phyloP scores from a whole-genome alignment of 2,113 vertebrate species.

The Dasyprocta punctata region DNA sequence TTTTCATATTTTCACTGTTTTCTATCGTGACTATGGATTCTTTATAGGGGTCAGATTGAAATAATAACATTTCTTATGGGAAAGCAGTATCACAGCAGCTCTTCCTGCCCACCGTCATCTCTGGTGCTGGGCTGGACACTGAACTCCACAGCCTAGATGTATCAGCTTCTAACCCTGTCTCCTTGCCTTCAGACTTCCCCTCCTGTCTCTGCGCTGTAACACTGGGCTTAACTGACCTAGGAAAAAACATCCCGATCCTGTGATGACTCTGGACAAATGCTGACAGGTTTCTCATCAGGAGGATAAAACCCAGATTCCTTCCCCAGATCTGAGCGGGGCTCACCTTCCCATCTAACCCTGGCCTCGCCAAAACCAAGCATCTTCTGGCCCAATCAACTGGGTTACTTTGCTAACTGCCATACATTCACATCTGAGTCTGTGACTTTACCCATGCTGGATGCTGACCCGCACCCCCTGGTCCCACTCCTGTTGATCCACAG shows the following conservation, averaged over 20 bases:
- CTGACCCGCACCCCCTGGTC: background rate
- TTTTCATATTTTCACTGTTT: background rate
- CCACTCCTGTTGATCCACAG: background rate
- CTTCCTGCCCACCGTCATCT: background rate
- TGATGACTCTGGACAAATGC: constrained; percentile 60
- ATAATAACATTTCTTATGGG: background rate
- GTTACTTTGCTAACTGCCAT: background rate
- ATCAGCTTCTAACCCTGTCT: background rate
- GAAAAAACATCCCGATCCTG: background rate
- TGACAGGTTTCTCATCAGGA: constrained; percentile 40
- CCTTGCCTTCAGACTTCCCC: background rate
- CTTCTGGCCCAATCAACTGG: constrained; percentile 6
- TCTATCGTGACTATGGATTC: background rate
- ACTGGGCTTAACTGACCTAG: constrained; percentile 43
- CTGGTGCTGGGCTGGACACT: background rate
- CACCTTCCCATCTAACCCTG: background rate
- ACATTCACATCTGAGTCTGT: background rate
- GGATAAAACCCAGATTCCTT: constrained; percentile 59
- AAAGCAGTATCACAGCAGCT: background rate
- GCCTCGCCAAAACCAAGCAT: constrained; percentile 17
- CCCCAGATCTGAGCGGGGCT: background rate
- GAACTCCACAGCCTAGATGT: background rate
- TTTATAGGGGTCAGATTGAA: background rate
- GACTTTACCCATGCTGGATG: background rate
- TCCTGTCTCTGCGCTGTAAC: background rate